Evolutionary conservation across 2,797 vertebrate species (phyloP).

Genomic region (Lacerta agilis): DNA sequence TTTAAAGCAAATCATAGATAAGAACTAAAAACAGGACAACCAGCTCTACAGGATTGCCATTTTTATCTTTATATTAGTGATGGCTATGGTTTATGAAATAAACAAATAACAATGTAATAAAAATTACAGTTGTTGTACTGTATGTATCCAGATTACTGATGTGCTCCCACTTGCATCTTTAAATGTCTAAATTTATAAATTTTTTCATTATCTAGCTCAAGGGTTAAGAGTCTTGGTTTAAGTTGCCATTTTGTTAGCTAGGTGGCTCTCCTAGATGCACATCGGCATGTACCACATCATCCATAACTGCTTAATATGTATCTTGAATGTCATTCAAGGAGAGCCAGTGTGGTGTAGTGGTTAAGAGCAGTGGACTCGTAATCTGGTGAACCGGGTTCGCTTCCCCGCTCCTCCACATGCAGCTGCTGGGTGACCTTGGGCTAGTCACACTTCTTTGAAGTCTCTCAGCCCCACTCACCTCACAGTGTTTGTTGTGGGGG

Average conservation of each 20-base stretch:
- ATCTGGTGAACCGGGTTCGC: no score
- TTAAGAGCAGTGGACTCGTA: no score
- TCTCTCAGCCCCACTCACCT: no score
- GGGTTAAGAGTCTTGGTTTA: neutral
- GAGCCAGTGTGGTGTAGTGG: no score
- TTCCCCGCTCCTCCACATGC: no score
- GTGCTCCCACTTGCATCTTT: neutral
- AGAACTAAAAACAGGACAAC: neutral
- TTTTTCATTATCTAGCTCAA: neutral
- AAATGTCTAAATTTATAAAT: neutral
- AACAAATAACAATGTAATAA: neutral
- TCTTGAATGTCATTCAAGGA: neutral
- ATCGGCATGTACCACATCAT: neutral
- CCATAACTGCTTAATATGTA: neutral
- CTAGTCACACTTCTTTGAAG: no score
- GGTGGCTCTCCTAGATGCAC: neutral
- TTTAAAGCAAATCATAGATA: neutral
- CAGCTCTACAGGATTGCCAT: neutral
- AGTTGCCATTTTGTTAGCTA: neutral
- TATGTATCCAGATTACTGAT: no score
- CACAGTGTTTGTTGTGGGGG: no score
- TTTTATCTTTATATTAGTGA: neutral
- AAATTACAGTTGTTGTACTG: no score
- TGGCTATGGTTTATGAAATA: neutral
- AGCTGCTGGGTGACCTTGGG: no score